phyloP scores from a whole-genome alignment of 2,888 invertebrate species.

The Erebia epiphron region DNA sequence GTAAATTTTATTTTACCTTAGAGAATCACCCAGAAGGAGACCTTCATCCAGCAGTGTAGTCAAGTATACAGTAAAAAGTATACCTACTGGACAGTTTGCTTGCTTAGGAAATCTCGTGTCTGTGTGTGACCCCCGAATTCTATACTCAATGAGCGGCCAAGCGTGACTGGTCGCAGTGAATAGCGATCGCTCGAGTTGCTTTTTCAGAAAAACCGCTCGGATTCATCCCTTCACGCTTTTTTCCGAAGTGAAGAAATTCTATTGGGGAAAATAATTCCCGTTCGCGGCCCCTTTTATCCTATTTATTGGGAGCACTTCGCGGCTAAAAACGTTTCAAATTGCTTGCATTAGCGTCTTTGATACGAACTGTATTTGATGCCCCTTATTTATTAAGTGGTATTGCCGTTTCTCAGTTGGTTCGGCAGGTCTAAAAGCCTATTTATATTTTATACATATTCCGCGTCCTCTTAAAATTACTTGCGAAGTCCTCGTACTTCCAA shows the following conservation, averaged over 20 bases:
- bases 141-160: constrained; percentile 36
- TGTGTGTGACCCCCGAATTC: constrained; percentile 26
- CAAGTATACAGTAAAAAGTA: too few relatives aligned
- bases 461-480: too few relatives aligned
- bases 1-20: too few relatives aligned
- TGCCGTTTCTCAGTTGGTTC: background rate
- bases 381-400: constrained; percentile 12
- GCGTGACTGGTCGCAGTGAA: constrained; percentile 36
- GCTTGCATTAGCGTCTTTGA: constrained; percentile 39
- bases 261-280: constrained; percentile 68
- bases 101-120: background rate
- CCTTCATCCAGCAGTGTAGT: too few relatives aligned
- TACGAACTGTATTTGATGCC: constrained; percentile 20
- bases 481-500: too few relatives aligned
- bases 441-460: background rate
- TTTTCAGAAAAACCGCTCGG: constrained; percentile 44
- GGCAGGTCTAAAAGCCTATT: background rate
- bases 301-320: constrained; percentile 50
- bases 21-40: too few relatives aligned
- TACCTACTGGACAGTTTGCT: too few relatives aligned
- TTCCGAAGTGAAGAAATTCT: constrained; percentile 65
- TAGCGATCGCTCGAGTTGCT: constrained; percentile 36
- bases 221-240: constrained; percentile 60
- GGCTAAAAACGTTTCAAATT: constrained; percentile 44
- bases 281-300: constrained; percentile 58